Percentiles rank a stretch among this genome's conserved stretches.
Conservation (phyloP, 2,113 vertebrate species). For the Shinisaurus crocodilurus region DNA sequence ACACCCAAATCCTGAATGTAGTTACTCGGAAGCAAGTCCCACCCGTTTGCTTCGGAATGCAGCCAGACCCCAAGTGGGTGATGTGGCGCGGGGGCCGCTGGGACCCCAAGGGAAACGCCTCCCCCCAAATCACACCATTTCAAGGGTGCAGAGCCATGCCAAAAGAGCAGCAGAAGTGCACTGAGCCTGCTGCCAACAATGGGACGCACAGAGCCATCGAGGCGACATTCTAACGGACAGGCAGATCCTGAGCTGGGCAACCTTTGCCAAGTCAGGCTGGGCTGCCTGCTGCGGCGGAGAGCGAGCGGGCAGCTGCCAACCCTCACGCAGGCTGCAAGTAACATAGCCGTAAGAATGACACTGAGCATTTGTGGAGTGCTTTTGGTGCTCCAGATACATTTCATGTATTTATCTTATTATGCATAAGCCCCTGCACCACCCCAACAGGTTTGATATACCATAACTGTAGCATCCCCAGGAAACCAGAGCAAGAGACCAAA, state of each 20-base stretch:
- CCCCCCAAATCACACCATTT: not conserved
- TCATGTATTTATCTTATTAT: no score
- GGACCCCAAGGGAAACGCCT: not conserved
- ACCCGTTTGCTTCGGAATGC: not conserved
- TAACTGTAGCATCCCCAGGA: no score
- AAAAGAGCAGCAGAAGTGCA: not conserved
- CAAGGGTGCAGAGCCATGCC: not conserved
- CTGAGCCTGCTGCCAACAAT: not conserved
- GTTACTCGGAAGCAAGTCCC: no score
- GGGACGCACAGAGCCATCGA: not conserved
- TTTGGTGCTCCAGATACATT: no score
- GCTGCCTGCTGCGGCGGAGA: no score
- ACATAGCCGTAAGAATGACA: no score
- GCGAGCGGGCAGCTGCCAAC: not conserved
- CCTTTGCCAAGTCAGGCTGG: not conserved
- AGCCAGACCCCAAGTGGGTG: no score
- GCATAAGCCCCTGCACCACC: no score
- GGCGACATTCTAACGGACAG: not conserved
- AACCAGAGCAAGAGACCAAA: no score
- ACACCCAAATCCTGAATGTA: not conserved
- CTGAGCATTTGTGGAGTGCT: no score
- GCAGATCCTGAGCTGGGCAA: not conserved
- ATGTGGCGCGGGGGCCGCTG: accelerated
- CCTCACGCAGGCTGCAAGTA: no score
- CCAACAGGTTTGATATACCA: no score